Evolutionary conservation across 2,888 invertebrate species (phyloP), one percentile per base, ranked within the genome.

Genomic region (Aphodius sticticus): DNA sequence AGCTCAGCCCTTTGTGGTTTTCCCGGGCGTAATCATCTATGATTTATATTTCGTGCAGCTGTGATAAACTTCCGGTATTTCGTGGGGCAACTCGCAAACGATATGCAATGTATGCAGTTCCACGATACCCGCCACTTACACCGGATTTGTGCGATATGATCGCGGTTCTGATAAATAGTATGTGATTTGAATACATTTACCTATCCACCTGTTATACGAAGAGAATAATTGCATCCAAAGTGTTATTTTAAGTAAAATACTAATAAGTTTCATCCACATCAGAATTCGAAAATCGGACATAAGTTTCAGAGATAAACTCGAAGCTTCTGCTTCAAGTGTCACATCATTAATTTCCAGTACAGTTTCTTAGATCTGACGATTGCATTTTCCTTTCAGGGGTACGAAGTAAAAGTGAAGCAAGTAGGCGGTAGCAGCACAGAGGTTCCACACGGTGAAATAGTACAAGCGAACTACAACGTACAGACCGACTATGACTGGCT

Each of bases 401-500:
- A 93, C 86, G 90, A 91, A 69, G 91, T 93, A 78, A 90, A 91
- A 83, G 90, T 93, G 80, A 90, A 88, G 78, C 92, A 92, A 69
- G 91, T 95, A 70, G 93, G 94, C 81, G 92, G 90, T 76, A 12
- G 26, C 88, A 84, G 83, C 82, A 86, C 86, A 77, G 86, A 84
- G 77, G 88, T 87, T 83, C 90, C 78, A 84, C 91, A 79, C 79
- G 81, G 86, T 79, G 86, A 88, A 82, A 84, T 84, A 77, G 81
- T 82, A 81, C 92, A 91, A 83, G 87, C 88, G 77, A 87, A 86
- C 78, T 87, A 91, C 79, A 90, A 92, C 6, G 93, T 93, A 69
- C 89, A 89, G 77, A 92, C 96, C 85, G 91, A 93, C 84, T 96
- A 96, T 89, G 96, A 96, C 89, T 92, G 93, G 82, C 93, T 94